phyloP scores from a whole-genome alignment of 2,888 invertebrate genomes.

The Tipula lateralis region DNA sequence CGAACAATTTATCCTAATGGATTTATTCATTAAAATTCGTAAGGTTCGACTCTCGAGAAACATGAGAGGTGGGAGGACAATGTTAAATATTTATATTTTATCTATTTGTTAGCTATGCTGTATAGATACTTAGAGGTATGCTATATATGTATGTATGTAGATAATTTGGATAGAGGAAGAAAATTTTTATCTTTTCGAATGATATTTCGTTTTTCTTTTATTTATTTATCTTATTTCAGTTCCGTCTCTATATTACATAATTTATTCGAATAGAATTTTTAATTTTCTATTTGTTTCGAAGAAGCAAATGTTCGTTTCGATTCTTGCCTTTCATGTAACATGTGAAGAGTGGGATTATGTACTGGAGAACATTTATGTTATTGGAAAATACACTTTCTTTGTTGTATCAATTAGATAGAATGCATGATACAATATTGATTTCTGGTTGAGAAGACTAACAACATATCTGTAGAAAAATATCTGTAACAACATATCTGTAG shows the following conservation, averaged over 20 bases:
- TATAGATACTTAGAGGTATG: not conserved
- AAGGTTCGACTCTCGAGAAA: not conserved
- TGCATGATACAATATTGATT: not conserved
- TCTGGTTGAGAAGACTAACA: not conserved
- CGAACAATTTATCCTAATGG: slow-evolving; percentile 15
- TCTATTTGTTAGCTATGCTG: not conserved
- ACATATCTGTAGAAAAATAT: too few relatives aligned
- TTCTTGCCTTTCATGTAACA: too few relatives aligned
- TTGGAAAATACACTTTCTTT: not conserved
- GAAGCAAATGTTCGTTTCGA: not conserved
- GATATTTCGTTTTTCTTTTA: not conserved
- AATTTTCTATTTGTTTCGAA: not conserved
- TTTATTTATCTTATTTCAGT: not conserved
- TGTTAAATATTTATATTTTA: not conserved
- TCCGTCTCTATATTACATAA: not conserved
- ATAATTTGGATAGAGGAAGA: not conserved
- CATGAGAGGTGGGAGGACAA: not conserved
- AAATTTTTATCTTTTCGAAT: not conserved
- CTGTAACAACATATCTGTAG: too few relatives aligned
- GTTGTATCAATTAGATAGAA: not conserved
- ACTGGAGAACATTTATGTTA: not conserved
- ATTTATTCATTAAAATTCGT: not conserved
- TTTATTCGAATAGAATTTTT: not conserved
- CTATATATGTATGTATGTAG: not conserved
- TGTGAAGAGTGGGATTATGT: not conserved